Base-by-base conservation (phyloP, 2,113 vertebrate genomes). In the Ammodytes marinus region DNA sequence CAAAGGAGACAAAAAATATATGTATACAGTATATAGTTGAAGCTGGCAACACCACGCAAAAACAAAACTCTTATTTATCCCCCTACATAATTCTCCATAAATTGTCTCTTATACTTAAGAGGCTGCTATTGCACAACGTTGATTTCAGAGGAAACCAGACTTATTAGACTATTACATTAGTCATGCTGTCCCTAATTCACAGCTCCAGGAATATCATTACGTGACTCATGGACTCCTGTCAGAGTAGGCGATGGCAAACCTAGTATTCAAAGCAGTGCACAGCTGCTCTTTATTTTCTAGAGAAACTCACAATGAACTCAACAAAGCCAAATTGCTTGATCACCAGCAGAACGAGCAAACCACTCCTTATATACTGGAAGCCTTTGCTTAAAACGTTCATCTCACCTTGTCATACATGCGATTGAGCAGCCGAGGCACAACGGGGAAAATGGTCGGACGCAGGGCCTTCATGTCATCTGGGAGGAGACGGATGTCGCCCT, bases 341-440 rank as follows among this genome's bases (percentile, higher is more conserved):
- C 1, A 0, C 17, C 46, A 39, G 5, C 55, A 40, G 35, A n/a
- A n/a, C 13, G 47, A 57, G 11, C 40, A 37, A 43, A 65, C 10
- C 13, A 7, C n/a, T 60, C 15, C 40, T 68, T 39, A 40, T 40
- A 42, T 2, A 27, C 27, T 27, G 27, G 27, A 50, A 37, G 9
- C 2, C 11, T 2, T 8, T 6, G 54, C 54, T 63, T 19, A 2
- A 11, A 45, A 5, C 5, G 42, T 10, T 59, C 3, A 9, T 0
- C 94, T 93, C 85, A 99, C 98, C 95, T 99, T 99, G 88, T 99
- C 98, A 0, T 99, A 97, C 98, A 99, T 99, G 81, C 98, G 96
- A 92, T 99, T 99, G n/a, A 99, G 93, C 52, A 99, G 94, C 46
- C 98, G 95, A 0, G 98, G 98, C 68, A 99, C 98, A 1, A 99